These are phyloP conservation scores for Anguilla megastoma DNA, from an alignment of 2,797 vertebrate species.

Conservation along the genomic window DNA sequence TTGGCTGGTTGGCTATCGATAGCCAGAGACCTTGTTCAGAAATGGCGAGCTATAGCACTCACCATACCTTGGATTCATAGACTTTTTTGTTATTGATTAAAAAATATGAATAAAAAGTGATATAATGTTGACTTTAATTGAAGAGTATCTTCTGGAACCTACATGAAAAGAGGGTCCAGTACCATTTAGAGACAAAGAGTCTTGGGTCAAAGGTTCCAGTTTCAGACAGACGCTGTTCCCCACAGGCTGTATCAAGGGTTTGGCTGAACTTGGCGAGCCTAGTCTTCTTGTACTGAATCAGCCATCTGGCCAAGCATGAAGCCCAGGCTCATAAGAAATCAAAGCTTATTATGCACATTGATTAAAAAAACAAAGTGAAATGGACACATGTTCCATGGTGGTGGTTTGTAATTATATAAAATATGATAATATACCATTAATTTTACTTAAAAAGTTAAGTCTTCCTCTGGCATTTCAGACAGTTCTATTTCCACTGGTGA, in stretches of 20 bases:
- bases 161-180: too few species aligned
- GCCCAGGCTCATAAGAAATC: background rate
- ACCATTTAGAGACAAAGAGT: too few species aligned
- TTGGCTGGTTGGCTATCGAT: background rate
- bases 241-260: too few species aligned
- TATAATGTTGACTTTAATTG: too few species aligned
- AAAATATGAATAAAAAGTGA: too few species aligned
- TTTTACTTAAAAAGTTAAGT: background rate
- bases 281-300: background rate
- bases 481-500: background rate
- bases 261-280: background rate
- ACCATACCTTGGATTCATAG: too few species aligned
- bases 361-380: background rate
- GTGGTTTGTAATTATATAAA: background rate
- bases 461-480: conserved; percentile 2
- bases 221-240: too few species aligned
- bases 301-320: background rate
- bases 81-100: too few species aligned
- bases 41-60: too few species aligned
- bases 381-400: background rate
- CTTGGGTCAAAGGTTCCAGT: too few species aligned
- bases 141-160: too few species aligned
- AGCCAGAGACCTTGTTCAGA: too few species aligned
- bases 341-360: background rate
- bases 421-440: background rate